Base-by-base conservation (phyloP, 2,888 invertebrate species). In the Brenthis daphne region DNA sequence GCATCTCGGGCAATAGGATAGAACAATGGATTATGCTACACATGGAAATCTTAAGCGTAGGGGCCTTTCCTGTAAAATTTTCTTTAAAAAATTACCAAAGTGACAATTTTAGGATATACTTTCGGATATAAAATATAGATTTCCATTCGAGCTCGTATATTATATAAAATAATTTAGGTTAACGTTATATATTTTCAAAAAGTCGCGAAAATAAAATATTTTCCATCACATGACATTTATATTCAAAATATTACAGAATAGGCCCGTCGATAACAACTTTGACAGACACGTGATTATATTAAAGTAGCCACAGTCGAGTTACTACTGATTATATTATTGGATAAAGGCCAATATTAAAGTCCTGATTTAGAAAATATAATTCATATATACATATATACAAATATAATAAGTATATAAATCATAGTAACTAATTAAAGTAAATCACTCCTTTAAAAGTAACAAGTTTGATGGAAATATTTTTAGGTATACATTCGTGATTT, bases 161-260 rank as follows among this genome's bases (percentile, higher is more conserved):
- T n/a, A 14, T 50, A 29, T 5, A 60, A 50, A 29, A 48, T 47
- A 8, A 47, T 24, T 47, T 57, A 3, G 8, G 24, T 24, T 43
- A 43, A 48, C 3, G 3, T 60, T n/a, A 14, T 12, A 11, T 50
- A 50, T 50, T 24, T 58, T 48, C 11, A n/a, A 29, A 57, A 50
- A 16, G 12, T 50, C 50, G 48, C 3, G 12, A 33, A 16, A 50
- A 50, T 48, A 60, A 50, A 54, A 24, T 11, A 16, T 29, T 48
- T 50, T 12, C 4, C n/a, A 4, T 11, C 16, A 4, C 3, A n/a
- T 12, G 29, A 4, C 48, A 24, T 14, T 20, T 20, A 20, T 24
- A 58, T 33, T 14, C 20, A 12, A 48, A 67, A 64, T 68, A 60
- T 70, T 68, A 68, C 70, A 65, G 68, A 68, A 33, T 47, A 70